Evolutionary conservation across 2,113 vertebrate species (phyloP), one percentile per base, ranked within the genome.

Genomic region (Sinosuthora webbiana): DNA sequence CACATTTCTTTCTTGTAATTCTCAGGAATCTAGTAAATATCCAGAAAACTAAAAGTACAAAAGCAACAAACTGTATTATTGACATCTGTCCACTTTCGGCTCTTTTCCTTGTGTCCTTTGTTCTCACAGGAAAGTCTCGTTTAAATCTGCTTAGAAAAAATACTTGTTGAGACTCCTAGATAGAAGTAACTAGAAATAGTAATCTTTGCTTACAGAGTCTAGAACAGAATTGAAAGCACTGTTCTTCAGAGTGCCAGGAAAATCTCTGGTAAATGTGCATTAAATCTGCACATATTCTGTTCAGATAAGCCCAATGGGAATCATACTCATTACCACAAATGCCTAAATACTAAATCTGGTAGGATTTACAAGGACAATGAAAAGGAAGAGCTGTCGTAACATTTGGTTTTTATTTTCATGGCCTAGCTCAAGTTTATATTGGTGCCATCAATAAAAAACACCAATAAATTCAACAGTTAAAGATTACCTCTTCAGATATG

Each of bases 381-480:
- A 86, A 84, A 65, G 37, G 31, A 86, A 69, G 64, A 64, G 35
- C 30, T 44, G 30, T 52, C 0, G 4, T 92, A 89, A 74, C n/a
- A 20, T 81, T 87, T 87, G 30, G 31, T 53, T 90, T 82, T 91
- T 90, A 81, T 91, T 90, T 93, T 91, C 44, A 63, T 67, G 37
- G 35, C 12, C 31, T 60, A 71, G 49, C 37, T 93, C 23, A 73
- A n/a, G 9, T 89, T 91, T 84, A 10, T 82, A 42, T 60, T 76
- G 69, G 24, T 87, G 30, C 6, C 62, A 68, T 94, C 56, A 65
- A 33, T 65, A 85, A 89, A 81, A 85, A 91, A 17, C 21, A 50
- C 31, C 27, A 71, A 24, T 63, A 71, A 44, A 73, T 82, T 84
- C 31, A 69, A 27, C n/a, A 18, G 4, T 57, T 15, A 37, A 49